A percentile compares a stretch with the other conserved stretches of the same genome.
Evolutionary conservation across 1,140 invertebrate genomes (phyloP).

Genomic region (Ylistrum balloti): DNA sequence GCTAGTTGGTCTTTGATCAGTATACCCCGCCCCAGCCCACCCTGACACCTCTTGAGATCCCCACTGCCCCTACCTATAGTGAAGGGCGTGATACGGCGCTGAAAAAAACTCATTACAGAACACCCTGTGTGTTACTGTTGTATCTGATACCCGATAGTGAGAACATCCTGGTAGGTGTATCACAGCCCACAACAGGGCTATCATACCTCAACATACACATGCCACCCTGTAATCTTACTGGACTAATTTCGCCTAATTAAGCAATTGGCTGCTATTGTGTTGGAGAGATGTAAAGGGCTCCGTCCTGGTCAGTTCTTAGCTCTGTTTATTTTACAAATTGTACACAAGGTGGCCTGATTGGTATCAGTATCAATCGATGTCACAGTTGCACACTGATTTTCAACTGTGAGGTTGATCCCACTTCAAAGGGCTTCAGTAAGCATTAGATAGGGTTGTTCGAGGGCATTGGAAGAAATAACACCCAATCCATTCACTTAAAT

Average conservation of each 20-base stretch:
- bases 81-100: background rate
- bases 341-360: background rate
- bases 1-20: background rate
- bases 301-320: conserved; percentile 8
- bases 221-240: conserved; percentile 15
- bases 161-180: background rate
- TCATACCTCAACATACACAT: background rate
- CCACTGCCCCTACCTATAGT: background rate
- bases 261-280: background rate
- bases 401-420: background rate
- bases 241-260: background rate
- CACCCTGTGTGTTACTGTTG: background rate
- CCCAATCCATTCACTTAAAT: no score
- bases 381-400: background rate
- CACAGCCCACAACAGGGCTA: background rate
- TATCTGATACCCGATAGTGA: background rate
- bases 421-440: background rate
- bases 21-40: background rate
- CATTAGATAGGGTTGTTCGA: background rate
- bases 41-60: background rate
- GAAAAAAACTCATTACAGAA: background rate
- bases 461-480: no score
- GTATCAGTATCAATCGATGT: background rate
- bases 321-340: background rate
- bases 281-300: background rate